Percentiles rank a stretch among this genome's conserved stretches.
Evolutionary conservation across 2,888 invertebrate species (phyloP).

Genomic region (Quadriops clusia): DNA sequence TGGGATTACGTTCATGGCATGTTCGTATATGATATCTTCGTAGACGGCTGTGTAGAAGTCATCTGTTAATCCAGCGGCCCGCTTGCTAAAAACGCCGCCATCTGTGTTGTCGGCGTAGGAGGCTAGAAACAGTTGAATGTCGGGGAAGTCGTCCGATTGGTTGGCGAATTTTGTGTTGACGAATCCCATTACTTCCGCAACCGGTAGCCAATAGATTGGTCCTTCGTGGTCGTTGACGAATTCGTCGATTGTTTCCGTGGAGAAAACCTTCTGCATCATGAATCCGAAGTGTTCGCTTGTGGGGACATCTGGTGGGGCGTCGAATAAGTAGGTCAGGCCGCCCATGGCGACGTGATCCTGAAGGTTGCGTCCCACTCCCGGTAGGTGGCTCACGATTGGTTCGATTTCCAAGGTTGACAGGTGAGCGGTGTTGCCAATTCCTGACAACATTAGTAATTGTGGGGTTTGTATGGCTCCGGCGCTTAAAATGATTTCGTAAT

Average conservation of each 20-base stretch:
- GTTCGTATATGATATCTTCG: conserved; percentile 56
- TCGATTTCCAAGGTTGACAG: conserved; percentile 45
- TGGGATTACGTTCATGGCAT: conserved; percentile 57
- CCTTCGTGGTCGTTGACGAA: conserved; percentile 52
- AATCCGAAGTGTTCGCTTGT: conserved; percentile 44
- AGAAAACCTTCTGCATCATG: conserved; percentile 53
- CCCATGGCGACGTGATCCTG: conserved; percentile 77
- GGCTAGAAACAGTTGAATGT: conserved; percentile 61
- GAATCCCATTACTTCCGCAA: conserved; percentile 67
- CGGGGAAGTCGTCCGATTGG: conserved; percentile 53
- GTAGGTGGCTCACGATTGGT: conserved; percentile 46
- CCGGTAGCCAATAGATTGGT: conserved; percentile 62
- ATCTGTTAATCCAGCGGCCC: conserved; percentile 54
- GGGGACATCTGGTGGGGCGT: conserved; percentile 48
- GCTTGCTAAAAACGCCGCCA: conserved; percentile 62
- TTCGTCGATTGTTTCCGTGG: conserved; percentile 46
- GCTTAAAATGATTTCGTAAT: conserved; percentile 71
- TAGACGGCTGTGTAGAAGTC: conserved; percentile 56
- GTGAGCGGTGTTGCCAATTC: conserved; percentile 59
- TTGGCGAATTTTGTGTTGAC: conserved; percentile 62
- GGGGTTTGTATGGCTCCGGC: conserved; percentile 78
- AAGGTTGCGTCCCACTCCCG: conserved; percentile 69
- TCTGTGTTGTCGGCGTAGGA: conserved; percentile 67
- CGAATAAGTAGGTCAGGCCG: conserved; percentile 61
- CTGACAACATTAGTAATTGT: conserved; percentile 77